Evolutionary conservation across 2,797 vertebrate genomes (phyloP).

Genomic region (Vireo griseus): DNA sequence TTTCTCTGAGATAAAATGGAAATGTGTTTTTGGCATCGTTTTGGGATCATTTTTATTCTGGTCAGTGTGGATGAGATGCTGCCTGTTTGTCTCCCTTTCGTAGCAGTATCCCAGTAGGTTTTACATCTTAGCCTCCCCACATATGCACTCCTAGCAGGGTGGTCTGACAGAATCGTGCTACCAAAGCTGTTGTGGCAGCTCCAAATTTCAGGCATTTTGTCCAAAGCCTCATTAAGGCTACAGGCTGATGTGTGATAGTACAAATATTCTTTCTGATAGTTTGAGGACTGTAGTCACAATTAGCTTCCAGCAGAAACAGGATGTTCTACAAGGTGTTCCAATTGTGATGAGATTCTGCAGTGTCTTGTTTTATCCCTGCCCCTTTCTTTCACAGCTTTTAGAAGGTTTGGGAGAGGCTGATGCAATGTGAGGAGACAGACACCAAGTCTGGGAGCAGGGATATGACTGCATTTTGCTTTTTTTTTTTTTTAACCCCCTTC

Average conservation of each 20-base stretch:
- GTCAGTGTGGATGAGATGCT: background rate
- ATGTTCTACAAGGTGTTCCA: background rate
- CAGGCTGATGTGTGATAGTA: background rate
- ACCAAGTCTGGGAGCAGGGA: background rate
- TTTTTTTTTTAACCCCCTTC: background rate
- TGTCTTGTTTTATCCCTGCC: background rate
- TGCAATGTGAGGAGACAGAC: background rate
- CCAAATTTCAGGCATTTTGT: background rate
- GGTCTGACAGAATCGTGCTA: fast-evolving
- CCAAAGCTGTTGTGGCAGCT: background rate
- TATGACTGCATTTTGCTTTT: background rate
- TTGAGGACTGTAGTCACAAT: background rate
- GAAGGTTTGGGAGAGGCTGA: background rate
- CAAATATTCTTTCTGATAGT: background rate
- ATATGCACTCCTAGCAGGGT: fast-evolving
- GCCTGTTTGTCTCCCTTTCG: background rate
- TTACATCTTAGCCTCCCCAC: background rate
- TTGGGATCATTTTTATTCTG: background rate
- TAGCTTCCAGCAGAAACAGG: background rate
- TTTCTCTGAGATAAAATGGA: background rate
- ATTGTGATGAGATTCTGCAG: background rate
- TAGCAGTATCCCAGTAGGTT: background rate
- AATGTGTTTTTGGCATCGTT: background rate
- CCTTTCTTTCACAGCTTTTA: background rate
- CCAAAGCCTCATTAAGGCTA: background rate